Percentiles rank a stretch among this genome's conserved stretches.
These are phyloP conservation scores for Lamellibrachia luymesi DNA, from an alignment of 1,140 invertebrate genomes.

Conservation along the genomic window DNA sequence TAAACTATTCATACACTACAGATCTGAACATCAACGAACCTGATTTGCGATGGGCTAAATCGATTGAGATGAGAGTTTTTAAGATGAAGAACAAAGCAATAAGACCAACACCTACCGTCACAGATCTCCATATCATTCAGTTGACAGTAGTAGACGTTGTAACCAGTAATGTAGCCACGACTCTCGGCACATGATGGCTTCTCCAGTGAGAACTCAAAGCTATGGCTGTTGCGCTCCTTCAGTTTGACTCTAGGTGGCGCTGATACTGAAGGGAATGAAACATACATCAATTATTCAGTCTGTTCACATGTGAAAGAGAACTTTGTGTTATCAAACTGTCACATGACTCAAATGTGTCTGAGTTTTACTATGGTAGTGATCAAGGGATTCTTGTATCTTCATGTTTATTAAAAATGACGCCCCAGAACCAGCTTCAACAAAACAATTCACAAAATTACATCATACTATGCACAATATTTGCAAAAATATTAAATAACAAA, in stretches of 20 bases:
- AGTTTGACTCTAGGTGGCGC: background rate
- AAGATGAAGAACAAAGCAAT: too few species aligned
- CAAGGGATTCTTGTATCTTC: background rate
- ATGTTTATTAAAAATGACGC: too few species aligned
- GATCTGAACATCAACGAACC: too few species aligned
- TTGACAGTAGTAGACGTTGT: background rate
- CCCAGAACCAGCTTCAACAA: too few species aligned
- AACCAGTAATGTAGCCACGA: background rate
- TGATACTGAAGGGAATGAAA: background rate
- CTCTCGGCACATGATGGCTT: background rate
- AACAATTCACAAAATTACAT: too few species aligned
- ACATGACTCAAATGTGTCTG: background rate
- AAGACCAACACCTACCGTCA: background rate
- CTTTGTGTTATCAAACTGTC: background rate
- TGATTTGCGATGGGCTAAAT: too few species aligned
- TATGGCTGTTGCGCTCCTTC: background rate
- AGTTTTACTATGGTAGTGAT: background rate
- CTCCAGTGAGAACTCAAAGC: background rate
- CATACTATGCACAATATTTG: too few species aligned
- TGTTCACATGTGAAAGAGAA: background rate
- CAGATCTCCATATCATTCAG: background rate
- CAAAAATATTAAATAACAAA: too few species aligned
- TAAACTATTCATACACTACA: too few species aligned
- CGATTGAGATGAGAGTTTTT: too few species aligned
- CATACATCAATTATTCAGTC: background rate